A percentile compares a stretch with the other conserved stretches of the same genome.
phyloP scores from a whole-genome alignment of 92 coral and sea anemone genomes.

The Micromussa lordhowensis region DNA sequence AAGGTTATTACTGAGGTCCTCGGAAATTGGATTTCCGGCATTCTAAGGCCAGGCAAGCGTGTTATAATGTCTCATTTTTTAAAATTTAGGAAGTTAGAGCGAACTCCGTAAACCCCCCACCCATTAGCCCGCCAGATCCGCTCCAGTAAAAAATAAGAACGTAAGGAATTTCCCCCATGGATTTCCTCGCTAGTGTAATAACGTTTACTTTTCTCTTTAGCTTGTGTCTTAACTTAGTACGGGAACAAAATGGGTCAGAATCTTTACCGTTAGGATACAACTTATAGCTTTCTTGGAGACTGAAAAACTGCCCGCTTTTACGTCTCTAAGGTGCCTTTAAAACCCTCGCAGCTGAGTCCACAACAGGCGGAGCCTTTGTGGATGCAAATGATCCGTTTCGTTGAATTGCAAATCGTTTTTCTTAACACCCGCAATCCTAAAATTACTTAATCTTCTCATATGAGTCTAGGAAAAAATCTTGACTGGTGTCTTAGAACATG shows the following conservation, averaged over 20 bases:
- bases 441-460: background rate
- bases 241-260: background rate
- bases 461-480: background rate
- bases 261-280: background rate
- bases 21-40: background rate
- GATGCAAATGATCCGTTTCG: background rate
- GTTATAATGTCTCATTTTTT: too few relatives aligned
- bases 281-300: background rate
- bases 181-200: background rate
- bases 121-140: too few relatives aligned
- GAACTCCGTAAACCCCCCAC: too few relatives aligned
- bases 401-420: background rate
- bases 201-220: background rate
- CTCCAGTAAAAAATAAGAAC: too few relatives aligned
- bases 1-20: too few relatives aligned
- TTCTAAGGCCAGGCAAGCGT: background rate
- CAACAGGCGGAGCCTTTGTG: background rate
- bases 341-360: conserved; percentile 20
- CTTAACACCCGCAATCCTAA: background rate
- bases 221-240: background rate
- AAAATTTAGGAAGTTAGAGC: too few relatives aligned
- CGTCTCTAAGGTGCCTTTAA: background rate
- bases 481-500: background rate
- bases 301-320: background rate
- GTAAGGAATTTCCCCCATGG: background rate